Evolutionary conservation across 2,888 invertebrate species (phyloP).

Genomic region (Geotrupes spiniger): DNA sequence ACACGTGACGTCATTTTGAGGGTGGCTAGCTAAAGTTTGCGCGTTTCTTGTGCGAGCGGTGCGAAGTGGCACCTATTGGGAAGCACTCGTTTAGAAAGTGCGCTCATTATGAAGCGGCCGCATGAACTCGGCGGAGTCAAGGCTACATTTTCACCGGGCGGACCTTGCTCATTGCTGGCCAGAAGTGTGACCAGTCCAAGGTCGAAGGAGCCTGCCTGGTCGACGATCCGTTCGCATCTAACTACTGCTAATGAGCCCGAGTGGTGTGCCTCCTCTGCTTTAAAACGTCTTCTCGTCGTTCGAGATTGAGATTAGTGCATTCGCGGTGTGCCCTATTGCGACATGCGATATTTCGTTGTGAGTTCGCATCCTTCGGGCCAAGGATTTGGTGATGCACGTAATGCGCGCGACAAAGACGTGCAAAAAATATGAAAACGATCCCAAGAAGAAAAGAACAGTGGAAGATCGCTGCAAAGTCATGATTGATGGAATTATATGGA

Average conservation of each 20-base stretch:
- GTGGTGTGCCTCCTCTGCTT: slow-evolving; percentile 16
- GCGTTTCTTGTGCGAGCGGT: not conserved
- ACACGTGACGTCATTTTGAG: too few relatives aligned
- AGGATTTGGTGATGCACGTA: too few relatives aligned
- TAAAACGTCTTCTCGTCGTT: slow-evolving; percentile 10
- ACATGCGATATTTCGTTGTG: slow-evolving; percentile 6
- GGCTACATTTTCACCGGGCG: slow-evolving; percentile 48
- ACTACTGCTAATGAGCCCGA: slow-evolving; percentile 34
- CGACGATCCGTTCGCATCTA: slow-evolving; percentile 33
- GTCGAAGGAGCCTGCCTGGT: slow-evolving; percentile 36
- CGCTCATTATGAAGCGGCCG: slow-evolving; percentile 39
- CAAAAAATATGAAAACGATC: too few relatives aligned
- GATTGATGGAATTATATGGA: too few relatives aligned
- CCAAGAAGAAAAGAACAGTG: too few relatives aligned
- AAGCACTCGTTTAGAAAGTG: slow-evolving; percentile 41
- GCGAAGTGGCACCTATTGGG: slow-evolving; percentile 22
- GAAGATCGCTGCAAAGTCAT: too few relatives aligned
- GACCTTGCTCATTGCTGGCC: slow-evolving; percentile 47
- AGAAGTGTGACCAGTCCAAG: slow-evolving; percentile 49
- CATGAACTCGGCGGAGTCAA: slow-evolving; percentile 44
- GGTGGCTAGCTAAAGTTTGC: too few relatives aligned
- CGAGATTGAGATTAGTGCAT: slow-evolving; percentile 15
- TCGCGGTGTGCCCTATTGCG: slow-evolving; percentile 5
- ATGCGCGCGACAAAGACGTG: too few relatives aligned
- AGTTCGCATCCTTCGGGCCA: too few relatives aligned